Evolutionary conservation across 2,888 invertebrate genomes (phyloP).

Genomic region (Ethmia dodecea): DNA sequence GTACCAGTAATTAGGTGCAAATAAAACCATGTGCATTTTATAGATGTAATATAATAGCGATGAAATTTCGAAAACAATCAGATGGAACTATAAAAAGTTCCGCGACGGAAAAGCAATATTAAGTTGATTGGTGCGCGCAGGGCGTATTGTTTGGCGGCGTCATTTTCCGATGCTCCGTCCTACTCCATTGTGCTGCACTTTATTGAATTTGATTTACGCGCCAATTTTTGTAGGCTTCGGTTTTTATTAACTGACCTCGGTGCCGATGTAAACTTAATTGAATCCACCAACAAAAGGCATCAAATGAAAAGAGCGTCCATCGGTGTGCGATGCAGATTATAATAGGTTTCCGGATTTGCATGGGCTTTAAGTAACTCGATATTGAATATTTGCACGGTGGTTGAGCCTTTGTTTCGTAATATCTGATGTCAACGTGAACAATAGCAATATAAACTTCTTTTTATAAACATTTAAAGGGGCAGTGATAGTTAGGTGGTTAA

Average conservation of each 20-base stretch:
- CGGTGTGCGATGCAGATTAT: constrained; percentile 75
- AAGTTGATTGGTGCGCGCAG: constrained; percentile 33
- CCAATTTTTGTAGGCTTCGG: constrained; percentile 73
- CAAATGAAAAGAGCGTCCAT: constrained; percentile 73
- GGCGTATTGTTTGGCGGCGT: constrained; percentile 49
- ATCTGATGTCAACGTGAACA: too few relatives aligned
- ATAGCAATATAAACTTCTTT: too few relatives aligned
- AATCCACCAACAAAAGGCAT: constrained; percentile 73
- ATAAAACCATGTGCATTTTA: too few relatives aligned
- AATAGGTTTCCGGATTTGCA: constrained; percentile 72
- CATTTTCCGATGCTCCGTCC: constrained; percentile 52
- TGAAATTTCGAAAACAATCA: too few relatives aligned
- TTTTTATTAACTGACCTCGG: constrained; percentile 77
- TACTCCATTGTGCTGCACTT: constrained; percentile 63
- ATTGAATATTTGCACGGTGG: constrained; percentile 62
- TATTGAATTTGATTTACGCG: constrained; percentile 75
- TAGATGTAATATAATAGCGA: too few relatives aligned
- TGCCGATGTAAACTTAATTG: constrained; percentile 76
- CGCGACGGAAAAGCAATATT: constrained; percentile 21
- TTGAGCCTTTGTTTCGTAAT: too few relatives aligned
- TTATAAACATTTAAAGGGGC: too few relatives aligned
- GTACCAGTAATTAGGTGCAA: too few relatives aligned
- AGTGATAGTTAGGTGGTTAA: too few relatives aligned
- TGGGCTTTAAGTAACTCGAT: constrained; percentile 65
- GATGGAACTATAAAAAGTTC: background rate